Conservation (phyloP, 2,797 vertebrate species). For the Nyctalus aviator region DNA sequence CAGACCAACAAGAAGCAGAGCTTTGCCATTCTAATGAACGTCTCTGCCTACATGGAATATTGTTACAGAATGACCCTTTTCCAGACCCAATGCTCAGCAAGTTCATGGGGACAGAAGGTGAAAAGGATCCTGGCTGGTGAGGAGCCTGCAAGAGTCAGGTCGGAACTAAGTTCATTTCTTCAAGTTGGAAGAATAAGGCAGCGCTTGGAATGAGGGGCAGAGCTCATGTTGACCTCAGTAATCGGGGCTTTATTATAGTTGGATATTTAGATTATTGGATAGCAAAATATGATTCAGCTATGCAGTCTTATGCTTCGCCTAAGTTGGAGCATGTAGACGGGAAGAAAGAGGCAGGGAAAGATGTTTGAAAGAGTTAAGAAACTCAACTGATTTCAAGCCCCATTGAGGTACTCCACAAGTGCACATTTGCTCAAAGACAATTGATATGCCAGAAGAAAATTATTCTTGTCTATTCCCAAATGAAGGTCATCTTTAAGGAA, state of each 20-base stretch:
- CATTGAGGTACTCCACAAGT: not conserved
- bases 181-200: not conserved
- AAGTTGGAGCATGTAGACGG: not conserved
- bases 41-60: not conserved
- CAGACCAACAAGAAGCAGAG: not conserved
- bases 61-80: not conserved
- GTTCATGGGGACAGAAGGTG: not conserved
- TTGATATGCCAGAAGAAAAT: not conserved
- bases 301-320: not conserved
- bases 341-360: not conserved
- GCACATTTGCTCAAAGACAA: not conserved
- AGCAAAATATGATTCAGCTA: not conserved
- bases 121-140: not conserved
- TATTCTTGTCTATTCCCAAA: not conserved
- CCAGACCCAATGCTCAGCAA: not conserved
- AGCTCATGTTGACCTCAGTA: not conserved
- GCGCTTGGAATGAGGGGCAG: not conserved
- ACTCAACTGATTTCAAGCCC: not conserved
- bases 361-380: not conserved
- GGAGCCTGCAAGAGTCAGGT: not conserved
- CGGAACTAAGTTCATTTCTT: not conserved
- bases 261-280: not conserved
- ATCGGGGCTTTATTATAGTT: not conserved
- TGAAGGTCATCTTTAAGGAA: not conserved
- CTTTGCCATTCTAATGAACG: not conserved